Conservation (phyloP, 53 echinoderm and acorn worm species). For the Glandiceps talaboti region DNA sequence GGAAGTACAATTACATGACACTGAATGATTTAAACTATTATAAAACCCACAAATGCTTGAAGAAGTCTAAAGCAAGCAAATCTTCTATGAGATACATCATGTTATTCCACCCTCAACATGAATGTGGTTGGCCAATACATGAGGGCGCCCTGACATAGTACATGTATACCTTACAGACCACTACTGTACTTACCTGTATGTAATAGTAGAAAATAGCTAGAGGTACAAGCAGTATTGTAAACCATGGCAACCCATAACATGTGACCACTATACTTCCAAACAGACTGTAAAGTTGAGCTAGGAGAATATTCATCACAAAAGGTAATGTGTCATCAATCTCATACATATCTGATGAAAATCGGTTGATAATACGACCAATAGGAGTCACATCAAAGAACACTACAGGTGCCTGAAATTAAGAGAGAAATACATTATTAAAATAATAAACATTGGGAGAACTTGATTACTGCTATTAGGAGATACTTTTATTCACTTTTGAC, state of each 20-base stretch:
- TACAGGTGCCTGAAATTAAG: conserved; percentile 58
- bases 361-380: conserved; percentile 87
- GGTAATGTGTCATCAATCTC: conserved; percentile 83
- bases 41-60: too few species aligned
- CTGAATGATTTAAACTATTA: too few species aligned
- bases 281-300: conserved; percentile 73
- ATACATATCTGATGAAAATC: conserved; percentile 92
- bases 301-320: conserved; percentile 80
- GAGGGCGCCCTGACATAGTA: too few species aligned
- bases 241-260: conserved; percentile 92
- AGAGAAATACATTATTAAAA: not conserved
- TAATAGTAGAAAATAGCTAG: conserved; percentile 53
- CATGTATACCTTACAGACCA: too few species aligned
- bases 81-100: too few species aligned
- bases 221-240: conserved; percentile 63
- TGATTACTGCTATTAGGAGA: too few species aligned
- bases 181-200: conserved; percentile 95
- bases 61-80: too few species aligned
- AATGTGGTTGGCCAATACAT: too few species aligned
- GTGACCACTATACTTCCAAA: conserved; percentile 67
- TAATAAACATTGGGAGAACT: too few species aligned
- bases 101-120: too few species aligned
- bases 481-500: too few species aligned
- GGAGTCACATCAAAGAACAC: conserved; percentile 88
- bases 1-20: too few species aligned